These are phyloP conservation scores for Dipodomys ordii DNA, from an alignment of 2,113 vertebrate genomes.

Conservation along the genomic window DNA sequence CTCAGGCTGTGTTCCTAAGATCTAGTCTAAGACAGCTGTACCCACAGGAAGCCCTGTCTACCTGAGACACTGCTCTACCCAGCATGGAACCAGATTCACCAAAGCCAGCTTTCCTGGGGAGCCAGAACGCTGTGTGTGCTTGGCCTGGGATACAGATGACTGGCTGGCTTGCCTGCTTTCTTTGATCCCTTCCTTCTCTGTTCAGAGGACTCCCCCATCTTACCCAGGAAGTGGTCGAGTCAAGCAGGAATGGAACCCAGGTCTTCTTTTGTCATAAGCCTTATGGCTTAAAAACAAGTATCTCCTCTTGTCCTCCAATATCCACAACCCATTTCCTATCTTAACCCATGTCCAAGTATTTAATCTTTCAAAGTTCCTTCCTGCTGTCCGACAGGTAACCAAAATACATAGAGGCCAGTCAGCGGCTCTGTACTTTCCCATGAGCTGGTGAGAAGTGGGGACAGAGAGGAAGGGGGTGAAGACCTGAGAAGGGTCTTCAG, in stretches of 20 bases:
- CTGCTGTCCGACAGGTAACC: not conserved
- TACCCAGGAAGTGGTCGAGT: not conserved
- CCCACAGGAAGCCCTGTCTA: not conserved
- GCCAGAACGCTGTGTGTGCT: not conserved
- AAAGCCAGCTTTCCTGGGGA: not conserved
- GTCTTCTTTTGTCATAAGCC: not conserved
- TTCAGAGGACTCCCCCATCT: not conserved
- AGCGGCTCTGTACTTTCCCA: not conserved
- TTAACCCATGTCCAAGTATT: not conserved
- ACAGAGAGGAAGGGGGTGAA: not conserved
- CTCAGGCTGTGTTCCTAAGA: not conserved
- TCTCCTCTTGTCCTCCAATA: not conserved
- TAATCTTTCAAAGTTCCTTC: not conserved
- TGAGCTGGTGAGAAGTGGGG: not conserved
- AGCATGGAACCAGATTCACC: rapidly evolving
- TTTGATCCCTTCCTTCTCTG: not conserved
- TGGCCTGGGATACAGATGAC: not conserved
- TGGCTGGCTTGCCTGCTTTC: not conserved
- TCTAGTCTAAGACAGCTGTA: not conserved
- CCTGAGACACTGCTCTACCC: not conserved
- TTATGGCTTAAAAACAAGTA: not conserved
- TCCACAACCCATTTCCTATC: not conserved
- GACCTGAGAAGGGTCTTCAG: not conserved
- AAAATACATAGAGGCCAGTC: not conserved
- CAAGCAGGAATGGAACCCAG: not conserved